A percentile compares a stretch with the other conserved stretches of the same genome.
Conservation (phyloP, 1,140 invertebrate species). For the Tetragonula clypearis region DNA sequence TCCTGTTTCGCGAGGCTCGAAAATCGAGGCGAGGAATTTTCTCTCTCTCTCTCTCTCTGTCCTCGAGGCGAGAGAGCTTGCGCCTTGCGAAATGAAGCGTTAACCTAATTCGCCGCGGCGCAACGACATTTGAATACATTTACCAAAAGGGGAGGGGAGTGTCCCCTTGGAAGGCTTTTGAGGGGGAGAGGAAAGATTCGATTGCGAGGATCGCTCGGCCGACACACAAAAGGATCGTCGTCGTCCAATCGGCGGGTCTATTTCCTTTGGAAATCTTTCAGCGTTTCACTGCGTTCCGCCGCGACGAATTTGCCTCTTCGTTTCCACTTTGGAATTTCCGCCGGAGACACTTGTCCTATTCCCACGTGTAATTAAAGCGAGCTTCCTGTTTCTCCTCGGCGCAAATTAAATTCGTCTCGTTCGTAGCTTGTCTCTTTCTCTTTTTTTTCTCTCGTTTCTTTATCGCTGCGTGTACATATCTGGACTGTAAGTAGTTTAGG, state of each 20-base stretch:
- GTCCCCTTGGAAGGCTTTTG: too few species aligned
- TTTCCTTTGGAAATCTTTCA: conserved; percentile 16
- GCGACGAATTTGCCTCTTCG: background rate
- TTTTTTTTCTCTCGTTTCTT: too few species aligned
- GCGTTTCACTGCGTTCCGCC: too few species aligned
- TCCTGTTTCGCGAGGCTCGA: too few species aligned
- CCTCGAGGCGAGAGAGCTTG: background rate
- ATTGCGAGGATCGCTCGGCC: background rate
- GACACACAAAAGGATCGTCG: background rate
- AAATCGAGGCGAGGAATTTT: too few species aligned
- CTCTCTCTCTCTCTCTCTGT: too few species aligned
- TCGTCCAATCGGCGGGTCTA: background rate
- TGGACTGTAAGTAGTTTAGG: too few species aligned
- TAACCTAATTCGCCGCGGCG: background rate
- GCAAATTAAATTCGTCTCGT: background rate
- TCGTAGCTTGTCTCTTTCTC: background rate
- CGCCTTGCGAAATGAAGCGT: conserved; percentile 9
- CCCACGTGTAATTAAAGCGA: background rate
- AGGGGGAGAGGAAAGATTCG: background rate
- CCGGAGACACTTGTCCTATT: too few species aligned
- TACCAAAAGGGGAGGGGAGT: background rate
- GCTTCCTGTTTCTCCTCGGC: too few species aligned
- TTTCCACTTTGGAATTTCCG: too few species aligned
- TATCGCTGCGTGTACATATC: too few species aligned
- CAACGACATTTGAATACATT: conserved; percentile 6